These are phyloP conservation scores for Rhogogaster chlorosoma DNA, from an alignment of 2,888 invertebrate species.

Conservation along the genomic window DNA sequence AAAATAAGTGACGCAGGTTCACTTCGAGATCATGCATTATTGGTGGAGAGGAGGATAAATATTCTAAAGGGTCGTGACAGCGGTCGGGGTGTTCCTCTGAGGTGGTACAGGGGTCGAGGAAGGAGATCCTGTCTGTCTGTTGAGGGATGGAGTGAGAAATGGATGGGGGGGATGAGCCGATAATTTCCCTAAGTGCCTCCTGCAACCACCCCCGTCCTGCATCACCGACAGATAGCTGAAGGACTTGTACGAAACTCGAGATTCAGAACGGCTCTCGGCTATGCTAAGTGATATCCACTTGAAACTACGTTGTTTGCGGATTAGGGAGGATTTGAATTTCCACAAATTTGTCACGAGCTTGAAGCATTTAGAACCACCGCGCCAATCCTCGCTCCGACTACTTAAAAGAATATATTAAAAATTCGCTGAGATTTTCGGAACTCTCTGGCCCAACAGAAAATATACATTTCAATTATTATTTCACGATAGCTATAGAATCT, in stretches of 20 bases:
- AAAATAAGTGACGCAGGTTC: not conserved
- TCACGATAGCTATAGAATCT: not conserved
- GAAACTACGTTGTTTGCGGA: slow-evolving; percentile 46
- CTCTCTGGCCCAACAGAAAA: too few species aligned
- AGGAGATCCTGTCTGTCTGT: slow-evolving; percentile 47
- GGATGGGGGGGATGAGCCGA: slow-evolving; percentile 44
- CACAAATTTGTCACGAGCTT: slow-evolving; percentile 36
- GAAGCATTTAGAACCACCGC: not conserved
- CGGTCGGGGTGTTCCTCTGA: slow-evolving; percentile 11
- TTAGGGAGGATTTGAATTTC: slow-evolving; percentile 43
- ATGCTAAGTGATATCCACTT: slow-evolving; percentile 47
- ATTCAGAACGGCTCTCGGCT: slow-evolving; percentile 38
- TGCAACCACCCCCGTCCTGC: slow-evolving; percentile 45
- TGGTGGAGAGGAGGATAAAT: slow-evolving; percentile 36
- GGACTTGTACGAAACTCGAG: slow-evolving; percentile 29
- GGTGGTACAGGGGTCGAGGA: not conserved
- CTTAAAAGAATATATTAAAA: not conserved
- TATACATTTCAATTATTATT: not conserved
- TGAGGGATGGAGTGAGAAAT: slow-evolving; percentile 35
- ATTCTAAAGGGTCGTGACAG: slow-evolving; percentile 47
- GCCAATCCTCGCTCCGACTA: not conserved
- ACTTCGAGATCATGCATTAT: slow-evolving; percentile 28
- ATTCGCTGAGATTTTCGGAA: not conserved
- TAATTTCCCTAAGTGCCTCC: slow-evolving; percentile 60
- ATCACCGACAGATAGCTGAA: slow-evolving; percentile 12